Evolutionary conservation across 2,113 vertebrate genomes (phyloP).

Genomic region (Perca fluviatilis): DNA sequence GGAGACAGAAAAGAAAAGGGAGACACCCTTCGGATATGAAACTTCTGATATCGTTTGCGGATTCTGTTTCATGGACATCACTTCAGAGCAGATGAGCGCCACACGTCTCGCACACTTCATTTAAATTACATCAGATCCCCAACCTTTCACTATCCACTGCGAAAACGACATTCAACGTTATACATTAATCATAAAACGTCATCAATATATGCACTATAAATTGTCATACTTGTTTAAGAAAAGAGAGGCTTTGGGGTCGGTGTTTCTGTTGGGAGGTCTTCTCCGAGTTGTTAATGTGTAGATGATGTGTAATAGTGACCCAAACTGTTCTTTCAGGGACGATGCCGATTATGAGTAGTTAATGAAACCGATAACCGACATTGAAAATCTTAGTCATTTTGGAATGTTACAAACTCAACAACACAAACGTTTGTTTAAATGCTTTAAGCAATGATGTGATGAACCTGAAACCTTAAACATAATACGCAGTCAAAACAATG

Average conservation of each 20-base stretch:
- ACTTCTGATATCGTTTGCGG: constrained; percentile 70
- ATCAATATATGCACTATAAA: constrained; percentile 78
- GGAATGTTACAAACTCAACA: no score
- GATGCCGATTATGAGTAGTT: no score
- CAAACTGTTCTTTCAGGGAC: no score
- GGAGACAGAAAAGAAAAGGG: constrained; percentile 48
- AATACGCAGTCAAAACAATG: no score
- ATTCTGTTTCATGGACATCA: constrained; percentile 83
- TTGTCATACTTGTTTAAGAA: constrained; percentile 71
- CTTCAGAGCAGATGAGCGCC: constrained; percentile 78
- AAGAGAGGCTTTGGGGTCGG: constrained; percentile 20
- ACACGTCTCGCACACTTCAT: constrained; percentile 70
- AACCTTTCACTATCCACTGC: constrained; percentile 71
- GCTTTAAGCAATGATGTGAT: no score
- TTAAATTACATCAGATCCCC: constrained; percentile 80
- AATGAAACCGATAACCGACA: no score
- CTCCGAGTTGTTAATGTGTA: constrained; percentile 28
- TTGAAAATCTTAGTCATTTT: no score
- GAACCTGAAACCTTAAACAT: no score
- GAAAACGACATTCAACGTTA: constrained; percentile 72
- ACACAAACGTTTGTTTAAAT: no score
- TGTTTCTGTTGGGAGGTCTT: constrained; percentile 28
- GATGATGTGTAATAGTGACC: constrained; percentile 25
- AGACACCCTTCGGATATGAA: constrained; percentile 67
- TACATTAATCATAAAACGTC: constrained; percentile 80